These are phyloP conservation scores for Drosophila lutescens DNA, from an alignment of 2,888 invertebrate species.

Conservation along the genomic window DNA sequence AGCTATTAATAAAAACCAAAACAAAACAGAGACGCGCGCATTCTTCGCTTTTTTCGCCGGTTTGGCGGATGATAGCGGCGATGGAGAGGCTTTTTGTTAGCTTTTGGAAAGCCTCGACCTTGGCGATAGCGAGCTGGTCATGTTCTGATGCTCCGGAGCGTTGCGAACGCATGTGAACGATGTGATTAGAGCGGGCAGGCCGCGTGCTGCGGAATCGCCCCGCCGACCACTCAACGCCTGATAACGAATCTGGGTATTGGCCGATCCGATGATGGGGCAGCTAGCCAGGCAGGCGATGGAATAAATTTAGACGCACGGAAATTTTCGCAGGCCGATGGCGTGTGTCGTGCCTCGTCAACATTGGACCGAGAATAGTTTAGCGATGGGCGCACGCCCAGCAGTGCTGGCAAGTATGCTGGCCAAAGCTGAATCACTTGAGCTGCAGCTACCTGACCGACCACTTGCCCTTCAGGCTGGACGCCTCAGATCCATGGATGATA, in stretches of 20 bases:
- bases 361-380: conserved; percentile 11
- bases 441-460: conserved; percentile 23
- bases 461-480: conserved; percentile 52
- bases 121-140: conserved; percentile 49
- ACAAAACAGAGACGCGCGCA: conserved; percentile 69
- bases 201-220: conserved; percentile 56
- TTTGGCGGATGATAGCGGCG: conserved; percentile 55
- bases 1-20: conserved; percentile 62
- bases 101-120: conserved; percentile 62
- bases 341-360: conserved; percentile 44
- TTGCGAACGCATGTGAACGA: conserved; percentile 54
- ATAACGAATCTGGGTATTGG: conserved; percentile 56
- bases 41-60: conserved; percentile 36
- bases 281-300: conserved; percentile 59
- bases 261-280: conserved; percentile 19
- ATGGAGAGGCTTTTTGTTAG: conserved; percentile 25
- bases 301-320: conserved; percentile 56
- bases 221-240: conserved; percentile 32
- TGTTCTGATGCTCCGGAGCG: conserved; percentile 37
- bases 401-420: conserved; percentile 15
- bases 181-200: conserved; percentile 61
- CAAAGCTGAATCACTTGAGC: conserved; percentile 4
- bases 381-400: conserved; percentile 8
- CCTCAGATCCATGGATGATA: conserved; percentile 51
- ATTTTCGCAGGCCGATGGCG: conserved; percentile 50